Evolutionary conservation across 2,113 vertebrate species (phyloP).

Genomic region (Chunga burmeisteri): DNA sequence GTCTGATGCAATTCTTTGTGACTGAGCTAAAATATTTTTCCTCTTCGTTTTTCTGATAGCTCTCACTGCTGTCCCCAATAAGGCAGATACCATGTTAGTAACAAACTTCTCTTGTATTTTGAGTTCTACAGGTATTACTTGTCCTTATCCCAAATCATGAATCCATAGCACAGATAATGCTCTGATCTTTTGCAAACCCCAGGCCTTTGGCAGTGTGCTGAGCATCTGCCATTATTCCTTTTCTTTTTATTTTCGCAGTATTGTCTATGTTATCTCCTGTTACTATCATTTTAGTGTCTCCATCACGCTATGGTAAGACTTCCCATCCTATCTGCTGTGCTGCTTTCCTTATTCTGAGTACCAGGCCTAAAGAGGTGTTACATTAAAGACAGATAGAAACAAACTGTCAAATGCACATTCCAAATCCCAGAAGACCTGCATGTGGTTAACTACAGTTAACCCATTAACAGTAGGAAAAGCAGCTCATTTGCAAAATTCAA

Average conservation of each 20-base stretch:
- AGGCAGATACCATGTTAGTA: not conserved
- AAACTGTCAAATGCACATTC: not conserved
- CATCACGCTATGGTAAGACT: not conserved
- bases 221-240: not conserved
- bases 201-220: not conserved
- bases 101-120: not conserved
- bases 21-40: not conserved
- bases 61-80: not conserved
- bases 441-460: not conserved
- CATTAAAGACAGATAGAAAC: not conserved
- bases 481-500: not conserved
- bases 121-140: not conserved
- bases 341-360: not conserved
- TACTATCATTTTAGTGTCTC: not conserved
- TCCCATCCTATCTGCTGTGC: not conserved
- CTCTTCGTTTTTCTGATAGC: not conserved
- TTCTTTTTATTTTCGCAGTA: not conserved
- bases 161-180: not conserved
- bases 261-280: not conserved
- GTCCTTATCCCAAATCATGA: not conserved
- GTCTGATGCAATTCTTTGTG: not conserved
- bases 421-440: not conserved
- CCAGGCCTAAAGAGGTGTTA: not conserved
- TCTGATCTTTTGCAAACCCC: not conserved
- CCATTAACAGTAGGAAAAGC: not conserved